Percentiles rank a stretch among this genome's conserved stretches.
Evolutionary conservation across 2,888 invertebrate genomes (phyloP).

Genomic region (Eilema griseolum): DNA sequence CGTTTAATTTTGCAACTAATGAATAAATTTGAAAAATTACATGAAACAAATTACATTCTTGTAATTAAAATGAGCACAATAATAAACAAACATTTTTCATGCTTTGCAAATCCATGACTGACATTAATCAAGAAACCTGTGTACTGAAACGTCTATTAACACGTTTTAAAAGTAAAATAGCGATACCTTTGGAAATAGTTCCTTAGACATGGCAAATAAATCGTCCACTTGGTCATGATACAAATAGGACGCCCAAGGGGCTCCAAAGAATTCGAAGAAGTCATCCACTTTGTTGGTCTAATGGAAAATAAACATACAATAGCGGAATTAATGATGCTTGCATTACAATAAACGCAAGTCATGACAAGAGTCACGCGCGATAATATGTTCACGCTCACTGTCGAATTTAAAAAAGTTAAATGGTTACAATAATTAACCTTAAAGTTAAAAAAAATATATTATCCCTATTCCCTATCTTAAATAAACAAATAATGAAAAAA

Average conservation of each 20-base stretch:
- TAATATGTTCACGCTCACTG: neutral
- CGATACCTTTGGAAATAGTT: slow-evolving; percentile 74
- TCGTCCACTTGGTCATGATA: slow-evolving; percentile 87
- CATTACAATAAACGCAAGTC: slow-evolving; percentile 17
- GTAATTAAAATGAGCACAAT: too few species aligned
- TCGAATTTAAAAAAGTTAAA: neutral
- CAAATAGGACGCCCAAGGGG: slow-evolving; percentile 89
- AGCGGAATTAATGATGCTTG: slow-evolving; percentile 14
- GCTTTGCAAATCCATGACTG: neutral
- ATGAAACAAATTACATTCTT: too few species aligned
- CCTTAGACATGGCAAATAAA: slow-evolving; percentile 78
- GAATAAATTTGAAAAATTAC: too few species aligned
- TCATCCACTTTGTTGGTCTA: slow-evolving; percentile 87
- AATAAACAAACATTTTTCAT: neutral
- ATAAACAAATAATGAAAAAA: too few species aligned
- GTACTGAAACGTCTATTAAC: neutral
- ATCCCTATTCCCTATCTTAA: too few species aligned
- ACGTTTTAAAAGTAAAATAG: neutral
- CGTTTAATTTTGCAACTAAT: too few species aligned
- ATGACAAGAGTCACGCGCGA: slow-evolving; percentile 5
- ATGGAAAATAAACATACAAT: slow-evolving; percentile 40
- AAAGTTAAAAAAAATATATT: too few species aligned
- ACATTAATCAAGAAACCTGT: neutral
- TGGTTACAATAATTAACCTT: too few species aligned
- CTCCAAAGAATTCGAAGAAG: slow-evolving; percentile 89